Base-by-base conservation (phyloP, 2,113 vertebrate genomes). In the Aldabrachelys gigantea region DNA sequence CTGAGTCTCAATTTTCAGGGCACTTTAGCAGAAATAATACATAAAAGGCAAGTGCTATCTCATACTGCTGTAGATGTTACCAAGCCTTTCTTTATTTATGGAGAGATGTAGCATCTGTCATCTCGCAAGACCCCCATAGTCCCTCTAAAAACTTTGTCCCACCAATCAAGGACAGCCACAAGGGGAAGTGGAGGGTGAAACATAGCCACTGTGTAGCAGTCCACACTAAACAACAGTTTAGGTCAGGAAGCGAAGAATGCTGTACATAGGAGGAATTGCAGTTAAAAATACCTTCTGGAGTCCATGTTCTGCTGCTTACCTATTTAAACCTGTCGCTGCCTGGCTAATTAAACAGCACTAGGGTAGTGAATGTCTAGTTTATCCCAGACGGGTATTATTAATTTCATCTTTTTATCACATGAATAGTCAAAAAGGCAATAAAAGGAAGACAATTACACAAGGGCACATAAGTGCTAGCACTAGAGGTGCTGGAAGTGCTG, bases 261-360 rank as follows among this genome's bases (percentile, higher is more conserved):
- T 21, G 14, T 69, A 35, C 19, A 22, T 5, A 38, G 19, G 4
- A 72, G 31, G 47, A 2, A n/a, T 52, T 54, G 41, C 0, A 0
- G 50, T 75, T 86, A 47, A 27, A 88, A 89, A 41, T 0, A 0
- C 38, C 17, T 5, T 1, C 22, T 49, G 59, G 29, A 27, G 54
- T 19, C 24, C 35, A 7, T 3, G 0, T 19, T 17, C 35, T 83
- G 14, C 35, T 54, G 62, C 76, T 27, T n/a, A 82, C 72, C 80
- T 76, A 27, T 27, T 76, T 91, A 80, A 59, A 10, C 14, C 49
- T 86, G 5, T 76, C 41, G 7, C 35, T 69, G 59, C 44, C 13
- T 47, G 31, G 29, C 54, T 22, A 88, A 93, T 79, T 53, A 91
- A 83, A 85, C 21, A 47, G 92, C 21, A 27, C 76, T 21, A 85